Percentiles rank a stretch among this genome's conserved stretches.
These are phyloP conservation scores for Pantherophis guttatus DNA, from an alignment of 2,113 vertebrate genomes.

Conservation along the genomic window DNA sequence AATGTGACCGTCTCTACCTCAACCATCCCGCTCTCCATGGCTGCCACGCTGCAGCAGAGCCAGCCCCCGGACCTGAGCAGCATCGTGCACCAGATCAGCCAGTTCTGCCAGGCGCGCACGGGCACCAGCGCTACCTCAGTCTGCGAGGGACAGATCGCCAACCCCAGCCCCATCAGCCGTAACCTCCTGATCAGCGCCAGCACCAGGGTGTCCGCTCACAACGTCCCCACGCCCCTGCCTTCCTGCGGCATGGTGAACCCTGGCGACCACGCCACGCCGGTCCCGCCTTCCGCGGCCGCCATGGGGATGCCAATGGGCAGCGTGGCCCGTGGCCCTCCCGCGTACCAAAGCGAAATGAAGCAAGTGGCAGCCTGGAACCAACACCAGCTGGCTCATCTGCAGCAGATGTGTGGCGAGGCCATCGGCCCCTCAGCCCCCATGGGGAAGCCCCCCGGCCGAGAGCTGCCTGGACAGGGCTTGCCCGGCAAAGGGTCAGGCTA, in stretches of 20 bases:
- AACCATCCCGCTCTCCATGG: conserved; percentile 99
- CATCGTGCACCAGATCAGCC: conserved; percentile 99
- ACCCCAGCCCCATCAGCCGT: conserved; percentile 96
- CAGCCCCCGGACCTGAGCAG: conserved; percentile 91
- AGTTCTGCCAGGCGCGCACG: conserved; percentile 96
- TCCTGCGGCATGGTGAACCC: conserved; percentile 88
- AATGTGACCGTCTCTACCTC: conserved; percentile 99
- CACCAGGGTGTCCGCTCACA: conserved; percentile 92
- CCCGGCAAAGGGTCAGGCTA: conserved; percentile 85
- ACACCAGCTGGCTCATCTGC: conserved; percentile 88
- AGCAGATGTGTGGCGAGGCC: conserved; percentile 85
- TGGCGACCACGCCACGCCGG: conserved; percentile 78
- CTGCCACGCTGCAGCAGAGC: conserved; percentile 89
- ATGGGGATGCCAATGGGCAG: conserved; percentile 74
- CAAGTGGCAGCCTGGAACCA: conserved; percentile 90
- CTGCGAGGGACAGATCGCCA: conserved; percentile 98
- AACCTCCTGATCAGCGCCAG: conserved; percentile 97
- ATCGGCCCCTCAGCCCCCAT: conserved; percentile 72
- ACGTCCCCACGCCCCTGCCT: conserved; percentile 74
- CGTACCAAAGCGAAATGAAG: conserved; percentile 86
- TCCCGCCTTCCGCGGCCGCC: conserved; percentile 70
- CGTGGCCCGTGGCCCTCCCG: conserved; percentile 83
- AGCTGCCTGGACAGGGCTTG: conserved; percentile 76
- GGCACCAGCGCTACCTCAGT: conserved; percentile 90
- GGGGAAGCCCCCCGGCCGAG: conserved; percentile 82